These are phyloP conservation scores for Pseudomyrmex pallidus DNA, from an alignment of 1,140 invertebrate species.

Conservation along the genomic window DNA sequence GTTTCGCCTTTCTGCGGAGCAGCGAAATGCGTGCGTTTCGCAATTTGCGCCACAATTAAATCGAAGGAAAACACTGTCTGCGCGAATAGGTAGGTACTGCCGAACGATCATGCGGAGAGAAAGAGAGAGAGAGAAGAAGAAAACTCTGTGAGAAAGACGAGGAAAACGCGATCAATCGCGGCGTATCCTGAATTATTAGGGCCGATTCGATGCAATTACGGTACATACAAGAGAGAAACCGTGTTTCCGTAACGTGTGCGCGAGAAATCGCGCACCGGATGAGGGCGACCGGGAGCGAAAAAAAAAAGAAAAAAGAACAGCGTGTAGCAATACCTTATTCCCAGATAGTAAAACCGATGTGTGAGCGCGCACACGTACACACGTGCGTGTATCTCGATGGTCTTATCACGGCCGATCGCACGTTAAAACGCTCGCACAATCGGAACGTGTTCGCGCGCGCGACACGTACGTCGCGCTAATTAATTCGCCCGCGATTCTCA, in stretches of 20 bases:
- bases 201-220: slow-evolving; percentile 47
- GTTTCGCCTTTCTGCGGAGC: slow-evolving; percentile 8
- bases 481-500: slow-evolving; percentile 46
- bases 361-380: too few species aligned
- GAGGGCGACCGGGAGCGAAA: slow-evolving; percentile 6
- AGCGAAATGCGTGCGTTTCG: slow-evolving; percentile 22
- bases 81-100: background rate
- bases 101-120: background rate
- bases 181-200: slow-evolving; percentile 50
- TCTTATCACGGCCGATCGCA: slow-evolving; percentile 44
- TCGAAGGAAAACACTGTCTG: slow-evolving; percentile 19
- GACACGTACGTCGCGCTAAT: slow-evolving; percentile 52
- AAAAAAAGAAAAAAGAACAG: slow-evolving; percentile 17
- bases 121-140: background rate
- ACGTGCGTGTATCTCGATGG: background rate
- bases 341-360: background rate
- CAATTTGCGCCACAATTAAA: slow-evolving; percentile 43
- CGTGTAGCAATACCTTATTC: slow-evolving; percentile 37
- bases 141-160: background rate
- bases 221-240: slow-evolving; percentile 36
- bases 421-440: slow-evolving; percentile 46
- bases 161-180: slow-evolving; percentile 16
- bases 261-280: slow-evolving; percentile 60
- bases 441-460: slow-evolving; percentile 46
- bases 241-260: slow-evolving; percentile 27